A percentile compares a stretch with the other conserved stretches of the same genome.
Evolutionary conservation across 1,140 invertebrate genomes (phyloP).

Genomic region (Hydropsyche tenuis): DNA sequence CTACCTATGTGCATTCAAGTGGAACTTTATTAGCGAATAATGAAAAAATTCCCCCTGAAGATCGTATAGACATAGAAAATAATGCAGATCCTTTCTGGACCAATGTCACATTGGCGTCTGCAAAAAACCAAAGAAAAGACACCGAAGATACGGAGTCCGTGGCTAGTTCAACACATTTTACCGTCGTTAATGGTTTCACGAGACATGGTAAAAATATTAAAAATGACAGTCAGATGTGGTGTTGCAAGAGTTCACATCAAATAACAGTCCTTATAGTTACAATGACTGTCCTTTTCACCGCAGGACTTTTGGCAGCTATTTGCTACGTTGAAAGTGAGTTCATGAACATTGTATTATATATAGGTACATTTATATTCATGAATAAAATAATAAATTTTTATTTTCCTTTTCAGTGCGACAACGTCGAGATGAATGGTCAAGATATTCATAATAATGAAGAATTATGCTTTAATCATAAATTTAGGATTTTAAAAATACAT

Average conservation of each 20-base stretch:
- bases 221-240: slow-evolving; percentile 65
- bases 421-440: slow-evolving; percentile 43
- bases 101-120: slow-evolving; percentile 58
- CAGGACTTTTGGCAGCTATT: slow-evolving; percentile 77
- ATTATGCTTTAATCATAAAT: too few species aligned
- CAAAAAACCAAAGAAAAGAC: slow-evolving; percentile 57
- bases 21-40: slow-evolving; percentile 14
- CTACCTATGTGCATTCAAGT: slow-evolving; percentile 46
- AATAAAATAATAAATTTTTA: slow-evolving; percentile 9
- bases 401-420: slow-evolving; percentile 46
- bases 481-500: too few species aligned
- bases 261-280: slow-evolving; percentile 79
- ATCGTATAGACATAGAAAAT: slow-evolving; percentile 9
- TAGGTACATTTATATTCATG: background rate
- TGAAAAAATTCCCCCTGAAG: slow-evolving; percentile 14
- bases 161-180: slow-evolving; percentile 85
- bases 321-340: slow-evolving; percentile 73
- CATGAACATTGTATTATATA: slow-evolving; percentile 15
- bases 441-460: slow-evolving; percentile 44
- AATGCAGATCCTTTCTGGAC: slow-evolving; percentile 57
- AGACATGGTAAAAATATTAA: slow-evolving; percentile 62
- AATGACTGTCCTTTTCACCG: slow-evolving; percentile 78
- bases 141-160: slow-evolving; percentile 70
- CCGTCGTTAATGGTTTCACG: slow-evolving; percentile 79
- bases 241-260: slow-evolving; percentile 76